These are phyloP conservation scores for Varecia variegata DNA, from an alignment of 2,797 vertebrate species.

Conservation along the genomic window DNA sequence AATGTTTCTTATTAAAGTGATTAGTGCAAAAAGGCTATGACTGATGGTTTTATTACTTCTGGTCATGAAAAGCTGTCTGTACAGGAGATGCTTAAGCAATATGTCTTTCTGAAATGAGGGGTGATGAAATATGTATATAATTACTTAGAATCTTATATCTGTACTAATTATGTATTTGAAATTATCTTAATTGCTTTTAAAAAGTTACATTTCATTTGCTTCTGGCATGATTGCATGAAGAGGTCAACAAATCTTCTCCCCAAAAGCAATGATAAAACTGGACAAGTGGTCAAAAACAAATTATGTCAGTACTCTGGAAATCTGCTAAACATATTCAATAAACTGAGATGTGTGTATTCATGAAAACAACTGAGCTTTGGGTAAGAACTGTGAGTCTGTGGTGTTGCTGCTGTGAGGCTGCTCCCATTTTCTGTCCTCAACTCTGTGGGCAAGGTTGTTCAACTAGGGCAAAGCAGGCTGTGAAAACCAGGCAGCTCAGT, in stretches of 20 bases:
- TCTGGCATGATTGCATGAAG: background rate
- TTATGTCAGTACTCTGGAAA: background rate
- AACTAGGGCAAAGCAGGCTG: background rate
- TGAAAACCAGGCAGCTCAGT: background rate
- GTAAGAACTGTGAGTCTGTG: background rate
- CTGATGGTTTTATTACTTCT: conserved; percentile 62
- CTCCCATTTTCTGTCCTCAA: background rate
- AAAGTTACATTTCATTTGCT: conserved; percentile 28
- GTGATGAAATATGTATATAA: background rate
- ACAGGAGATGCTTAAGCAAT: background rate
- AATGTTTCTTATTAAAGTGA: conserved; percentile 51
- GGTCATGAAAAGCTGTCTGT: conserved; percentile 20
- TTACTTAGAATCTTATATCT: conserved; percentile 17
- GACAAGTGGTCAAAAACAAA: background rate
- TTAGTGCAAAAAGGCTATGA: conserved; percentile 21
- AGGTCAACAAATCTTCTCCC: background rate
- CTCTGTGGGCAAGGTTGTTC: background rate
- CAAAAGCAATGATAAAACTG: background rate
- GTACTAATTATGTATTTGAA: background rate
- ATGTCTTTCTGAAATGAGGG: conserved; percentile 7
- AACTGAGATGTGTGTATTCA: background rate
- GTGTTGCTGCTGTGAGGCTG: background rate
- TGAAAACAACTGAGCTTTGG: background rate
- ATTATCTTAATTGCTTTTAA: conserved; percentile 48
- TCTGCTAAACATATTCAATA: background rate